Base-by-base conservation (phyloP, 1,140 invertebrate species). In the Parapsyche elsis region DNA sequence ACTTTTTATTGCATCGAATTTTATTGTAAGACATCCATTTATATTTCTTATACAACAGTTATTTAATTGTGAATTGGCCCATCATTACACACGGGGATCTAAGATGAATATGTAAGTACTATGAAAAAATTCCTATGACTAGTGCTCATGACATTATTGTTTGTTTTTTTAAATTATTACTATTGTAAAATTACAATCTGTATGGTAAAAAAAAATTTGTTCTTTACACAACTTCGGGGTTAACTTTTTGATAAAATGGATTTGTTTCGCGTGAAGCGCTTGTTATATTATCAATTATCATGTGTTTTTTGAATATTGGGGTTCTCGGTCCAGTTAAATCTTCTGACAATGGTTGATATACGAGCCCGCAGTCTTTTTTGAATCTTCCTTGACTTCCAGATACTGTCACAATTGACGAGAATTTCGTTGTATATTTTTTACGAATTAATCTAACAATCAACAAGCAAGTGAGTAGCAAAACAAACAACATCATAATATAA, bases 171-270 rank as follows among this genome's bases (percentile, higher is more conserved):
- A 70, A 70, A 23, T 38, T 38, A 38, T 38, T 38, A 38, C 12
- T 12, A 61, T 61, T 61, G 16, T 19, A 61, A 61, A 61, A n/a
- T 57, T 16, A 61, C 9, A 19, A 2, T 71, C 12, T 46, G 2
- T 46, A 19, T 73, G 44, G 21, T 46, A 73, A 38, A 46, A 57
- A n/a, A 19, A 23, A n/a, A 16, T 73, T 73, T 45, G 1, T 5
- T 26, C 4, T 7, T 71, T 89, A 92, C 79, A 92, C 91, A 82
- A 90, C 90, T 83, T 92, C 91, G 70, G 91, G 91, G 77, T 92
- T 91, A 78, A 92, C 91, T 84, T 92, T 91, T 85, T 92, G 91
- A 82, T 92, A 91, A 87, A 92, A 92, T 23, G 91, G 90, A 85
- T 91, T 92, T 84, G 90, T 91, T 45, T 91, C 90, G 84, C 86